Conservation (phyloP, 2,888 invertebrate genomes). For the Melieria crassipennis region DNA sequence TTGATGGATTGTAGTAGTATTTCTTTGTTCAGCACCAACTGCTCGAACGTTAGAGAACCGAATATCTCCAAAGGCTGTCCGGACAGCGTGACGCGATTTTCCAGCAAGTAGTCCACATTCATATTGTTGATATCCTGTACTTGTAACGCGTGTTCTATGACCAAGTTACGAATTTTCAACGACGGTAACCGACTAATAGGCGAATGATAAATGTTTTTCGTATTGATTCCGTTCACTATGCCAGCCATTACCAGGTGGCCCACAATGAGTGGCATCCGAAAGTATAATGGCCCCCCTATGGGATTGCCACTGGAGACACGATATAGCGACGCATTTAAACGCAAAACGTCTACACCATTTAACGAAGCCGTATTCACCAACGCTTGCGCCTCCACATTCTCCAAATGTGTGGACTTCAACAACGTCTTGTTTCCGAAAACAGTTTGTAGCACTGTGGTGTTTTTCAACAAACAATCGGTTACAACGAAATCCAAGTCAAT, state of each 20-base stretch:
- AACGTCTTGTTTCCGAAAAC: conserved; percentile 47
- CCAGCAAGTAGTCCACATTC: conserved; percentile 53
- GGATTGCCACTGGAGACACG: conserved; percentile 48
- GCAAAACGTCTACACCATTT: conserved; percentile 52
- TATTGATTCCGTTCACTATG: conserved; percentile 47
- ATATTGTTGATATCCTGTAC: conserved; percentile 52
- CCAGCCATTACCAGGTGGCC: conserved; percentile 46
- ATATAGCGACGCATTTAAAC: conserved; percentile 58
- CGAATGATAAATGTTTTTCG: conserved; percentile 45
- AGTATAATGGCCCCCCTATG: conserved; percentile 49
- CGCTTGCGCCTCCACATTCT: conserved; percentile 33
- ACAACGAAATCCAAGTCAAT: conserved; percentile 54
- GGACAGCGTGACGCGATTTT: conserved; percentile 53
- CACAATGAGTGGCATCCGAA: conserved; percentile 45
- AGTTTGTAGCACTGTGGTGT: conserved; percentile 41
- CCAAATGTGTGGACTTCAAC: conserved; percentile 37
- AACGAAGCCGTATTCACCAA: conserved; percentile 38
- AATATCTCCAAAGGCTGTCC: conserved; percentile 54
- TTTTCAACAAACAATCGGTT: conserved; percentile 51
- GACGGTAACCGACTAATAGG: conserved; percentile 44
- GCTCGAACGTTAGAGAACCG: conserved; percentile 55
- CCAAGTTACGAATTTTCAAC: conserved; percentile 41
- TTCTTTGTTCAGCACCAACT: conserved; percentile 50
- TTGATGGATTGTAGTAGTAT: conserved; percentile 55
- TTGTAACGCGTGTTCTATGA: conserved; percentile 44